A percentile compares a stretch with the other conserved stretches of the same genome.
phyloP scores from a whole-genome alignment of 2,888 invertebrate species.

The Troides helena region DNA sequence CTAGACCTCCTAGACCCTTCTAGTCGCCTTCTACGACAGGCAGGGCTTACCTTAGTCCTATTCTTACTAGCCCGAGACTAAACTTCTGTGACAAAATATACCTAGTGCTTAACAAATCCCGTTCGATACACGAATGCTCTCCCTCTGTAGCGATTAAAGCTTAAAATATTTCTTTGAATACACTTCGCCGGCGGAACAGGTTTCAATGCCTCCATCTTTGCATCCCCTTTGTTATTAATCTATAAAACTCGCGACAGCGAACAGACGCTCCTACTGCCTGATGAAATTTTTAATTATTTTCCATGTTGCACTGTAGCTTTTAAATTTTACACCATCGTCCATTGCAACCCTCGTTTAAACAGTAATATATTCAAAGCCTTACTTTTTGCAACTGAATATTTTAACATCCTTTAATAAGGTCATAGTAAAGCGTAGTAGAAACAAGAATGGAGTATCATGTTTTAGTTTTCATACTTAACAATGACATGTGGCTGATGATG shows the following conservation, averaged over 20 bases:
- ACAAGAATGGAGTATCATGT: no score
- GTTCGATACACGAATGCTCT: conserved; percentile 1
- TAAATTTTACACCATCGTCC: conserved; percentile 25
- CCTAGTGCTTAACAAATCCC: no score
- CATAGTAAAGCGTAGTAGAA: no score
- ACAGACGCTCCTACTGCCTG: conserved; percentile 52
- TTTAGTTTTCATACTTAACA: no score
- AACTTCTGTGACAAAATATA: no score
- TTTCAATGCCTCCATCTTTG: conserved; percentile 71
- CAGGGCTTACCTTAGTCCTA: no score
- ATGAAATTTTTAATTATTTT: conserved; percentile 54
- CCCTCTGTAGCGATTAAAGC: conserved; percentile 33
- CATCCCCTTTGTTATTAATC: conserved; percentile 68
- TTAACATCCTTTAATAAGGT: no score
- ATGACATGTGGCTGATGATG: no score
- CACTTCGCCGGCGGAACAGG: conserved; percentile 60
- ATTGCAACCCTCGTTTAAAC: conserved; percentile 4
- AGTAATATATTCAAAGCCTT: not conserved
- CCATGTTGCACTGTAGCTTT: conserved; percentile 34
- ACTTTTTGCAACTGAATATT: not conserved
- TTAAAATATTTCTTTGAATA: conserved; percentile 63
- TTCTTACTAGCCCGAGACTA: no score
- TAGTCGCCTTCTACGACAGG: no score
- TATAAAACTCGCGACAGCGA: conserved; percentile 64
- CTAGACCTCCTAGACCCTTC: no score